Evolutionary conservation across 2,113 vertebrate species (phyloP).

Genomic region (Dromas ardeola): DNA sequence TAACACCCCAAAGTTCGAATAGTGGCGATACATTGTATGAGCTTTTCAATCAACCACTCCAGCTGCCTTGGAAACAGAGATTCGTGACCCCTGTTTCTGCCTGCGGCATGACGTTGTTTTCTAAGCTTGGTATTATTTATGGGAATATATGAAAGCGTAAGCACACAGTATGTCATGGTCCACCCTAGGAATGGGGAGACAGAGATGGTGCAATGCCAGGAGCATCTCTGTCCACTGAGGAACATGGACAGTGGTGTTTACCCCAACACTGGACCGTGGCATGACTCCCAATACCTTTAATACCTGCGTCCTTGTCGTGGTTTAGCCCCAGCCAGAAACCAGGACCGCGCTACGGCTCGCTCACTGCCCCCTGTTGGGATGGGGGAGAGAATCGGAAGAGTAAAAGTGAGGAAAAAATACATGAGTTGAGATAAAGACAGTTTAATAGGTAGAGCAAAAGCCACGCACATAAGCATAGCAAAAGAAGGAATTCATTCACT

Average conservation of each 20-base stretch:
- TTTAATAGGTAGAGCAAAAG: not conserved
- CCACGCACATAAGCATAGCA: not conserved
- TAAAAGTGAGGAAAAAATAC: not conserved
- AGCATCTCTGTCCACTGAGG: fast-evolving
- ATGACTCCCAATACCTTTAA: fast-evolving
- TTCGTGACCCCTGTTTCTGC: not conserved
- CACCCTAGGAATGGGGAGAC: not conserved
- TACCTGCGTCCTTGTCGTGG: not conserved
- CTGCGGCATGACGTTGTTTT: not conserved
- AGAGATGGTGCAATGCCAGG: not conserved
- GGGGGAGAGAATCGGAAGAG: not conserved
- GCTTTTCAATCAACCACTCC: not conserved
- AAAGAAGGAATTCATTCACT: not conserved
- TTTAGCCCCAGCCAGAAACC: not conserved
- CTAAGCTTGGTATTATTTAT: not conserved
- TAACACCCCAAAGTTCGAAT: slow-evolving; percentile 62
- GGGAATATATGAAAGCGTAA: not conserved
- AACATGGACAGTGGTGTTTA: not conserved
- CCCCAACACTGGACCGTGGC: fast-evolving
- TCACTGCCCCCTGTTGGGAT: not conserved
- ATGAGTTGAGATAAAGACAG: not conserved
- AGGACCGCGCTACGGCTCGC: not conserved
- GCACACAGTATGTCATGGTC: not conserved
- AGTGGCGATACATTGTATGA: not conserved
- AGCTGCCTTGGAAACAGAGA: not conserved